These are phyloP conservation scores for Catharus minimus DNA, from an alignment of 2,113 vertebrate genomes.

Conservation along the genomic window DNA sequence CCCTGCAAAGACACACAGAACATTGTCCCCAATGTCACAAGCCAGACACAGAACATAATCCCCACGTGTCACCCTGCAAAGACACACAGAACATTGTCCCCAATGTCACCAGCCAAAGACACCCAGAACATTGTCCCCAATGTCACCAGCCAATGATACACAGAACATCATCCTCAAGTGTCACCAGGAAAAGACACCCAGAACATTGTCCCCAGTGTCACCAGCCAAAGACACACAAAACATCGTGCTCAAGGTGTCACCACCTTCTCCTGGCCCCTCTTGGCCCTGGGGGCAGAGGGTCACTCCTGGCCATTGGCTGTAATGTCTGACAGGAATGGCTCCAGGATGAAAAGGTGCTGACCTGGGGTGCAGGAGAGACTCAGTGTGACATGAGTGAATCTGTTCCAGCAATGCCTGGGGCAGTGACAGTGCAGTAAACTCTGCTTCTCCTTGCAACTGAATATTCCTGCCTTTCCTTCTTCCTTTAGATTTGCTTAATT, in stretches of 20 bases:
- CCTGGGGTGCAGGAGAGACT: background rate
- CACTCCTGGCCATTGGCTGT: too few species aligned
- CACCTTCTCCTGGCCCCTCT: background rate
- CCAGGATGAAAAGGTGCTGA: background rate
- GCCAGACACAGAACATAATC: too few species aligned
- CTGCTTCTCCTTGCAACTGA: background rate
- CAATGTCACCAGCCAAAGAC: too few species aligned
- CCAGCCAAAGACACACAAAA: background rate
- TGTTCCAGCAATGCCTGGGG: background rate
- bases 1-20: too few species aligned
- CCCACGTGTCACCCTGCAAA: too few species aligned
- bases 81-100: too few species aligned
- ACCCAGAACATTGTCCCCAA: too few species aligned
- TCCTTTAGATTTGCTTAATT: background rate
- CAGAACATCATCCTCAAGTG: too few species aligned
- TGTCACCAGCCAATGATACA: too few species aligned
- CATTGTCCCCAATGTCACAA: too few species aligned
- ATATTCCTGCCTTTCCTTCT: background rate
- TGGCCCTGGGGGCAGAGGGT: background rate
- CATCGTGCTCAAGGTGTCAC: accelerated
- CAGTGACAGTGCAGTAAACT: background rate
- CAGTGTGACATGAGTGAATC: accelerated
- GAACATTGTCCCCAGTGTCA: background rate
- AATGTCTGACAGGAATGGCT: accelerated
- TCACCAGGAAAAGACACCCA: too few species aligned